Percentiles rank a stretch among this genome's conserved stretches.
Evolutionary conservation across 2,797 vertebrate species (phyloP).

Genomic region (Peromyscus melanophrys): DNA sequence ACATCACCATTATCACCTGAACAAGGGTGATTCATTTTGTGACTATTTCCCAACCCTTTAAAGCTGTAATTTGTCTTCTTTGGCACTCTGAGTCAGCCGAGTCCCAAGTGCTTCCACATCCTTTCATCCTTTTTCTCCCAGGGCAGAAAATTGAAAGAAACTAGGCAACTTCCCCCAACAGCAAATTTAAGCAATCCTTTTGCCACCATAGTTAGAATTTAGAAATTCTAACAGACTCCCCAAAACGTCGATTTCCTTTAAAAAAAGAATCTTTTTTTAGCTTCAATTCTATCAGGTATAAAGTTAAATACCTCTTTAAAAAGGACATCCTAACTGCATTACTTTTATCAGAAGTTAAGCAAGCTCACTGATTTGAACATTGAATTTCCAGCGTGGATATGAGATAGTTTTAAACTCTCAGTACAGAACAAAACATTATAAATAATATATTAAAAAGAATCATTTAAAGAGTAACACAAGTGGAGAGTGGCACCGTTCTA

Average conservation of each 20-base stretch:
- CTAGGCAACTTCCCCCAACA: not conserved
- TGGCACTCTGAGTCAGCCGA: conserved; percentile 17
- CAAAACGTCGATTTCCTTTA: not conserved
- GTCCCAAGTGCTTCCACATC: not conserved
- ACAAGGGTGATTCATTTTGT: conserved; percentile 66
- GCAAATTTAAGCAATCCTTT: not conserved
- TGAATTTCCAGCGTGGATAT: not conserved
- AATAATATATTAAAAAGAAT: conserved; percentile 64
- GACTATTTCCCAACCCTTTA: conserved; percentile 56
- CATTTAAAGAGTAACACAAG: conserved; percentile 2
- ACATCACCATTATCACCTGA: conserved; percentile 58
- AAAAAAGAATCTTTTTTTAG: not conserved
- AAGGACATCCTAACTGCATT: not conserved
- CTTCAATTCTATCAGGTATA: conserved; percentile 2
- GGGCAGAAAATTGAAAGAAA: not conserved
- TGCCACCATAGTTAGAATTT: not conserved
- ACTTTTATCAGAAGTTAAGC: conserved; percentile 40
- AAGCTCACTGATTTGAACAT: not conserved
- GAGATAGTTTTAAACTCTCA: conserved; percentile 33
- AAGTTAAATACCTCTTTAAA: conserved; percentile 27
- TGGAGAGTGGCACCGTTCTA: not conserved
- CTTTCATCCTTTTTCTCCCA: conserved; percentile 7
- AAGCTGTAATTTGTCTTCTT: conserved; percentile 76
- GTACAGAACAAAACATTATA: conserved; percentile 26
- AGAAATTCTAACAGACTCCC: not conserved